Percentiles rank a stretch among this genome's conserved stretches.
Conservation (phyloP, 2,113 vertebrate genomes). For the Rhynchopsitta pachyrhyncha region DNA sequence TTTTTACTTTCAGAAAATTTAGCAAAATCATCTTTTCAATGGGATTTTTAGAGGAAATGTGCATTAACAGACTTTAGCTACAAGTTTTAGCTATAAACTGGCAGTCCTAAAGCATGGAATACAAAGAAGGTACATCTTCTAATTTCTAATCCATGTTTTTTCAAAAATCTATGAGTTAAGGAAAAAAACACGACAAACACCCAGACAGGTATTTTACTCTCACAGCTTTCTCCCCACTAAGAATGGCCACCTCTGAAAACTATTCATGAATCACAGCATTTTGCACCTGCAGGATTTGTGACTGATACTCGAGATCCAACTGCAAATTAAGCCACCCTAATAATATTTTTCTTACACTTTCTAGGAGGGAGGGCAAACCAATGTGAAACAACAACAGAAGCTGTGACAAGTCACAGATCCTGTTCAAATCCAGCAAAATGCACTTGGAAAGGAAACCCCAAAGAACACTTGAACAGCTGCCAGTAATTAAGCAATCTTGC, state of each 20-base stretch:
- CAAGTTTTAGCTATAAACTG: not conserved
- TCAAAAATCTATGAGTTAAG: not conserved
- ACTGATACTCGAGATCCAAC: not conserved
- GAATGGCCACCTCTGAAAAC: not conserved
- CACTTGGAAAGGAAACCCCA: not conserved
- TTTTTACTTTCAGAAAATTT: not conserved
- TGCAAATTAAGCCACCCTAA: not conserved
- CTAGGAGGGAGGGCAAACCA: not conserved
- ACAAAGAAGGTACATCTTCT: not conserved
- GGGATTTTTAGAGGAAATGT: not conserved
- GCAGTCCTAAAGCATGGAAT: not conserved
- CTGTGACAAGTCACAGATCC: not conserved
- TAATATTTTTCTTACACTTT: not conserved
- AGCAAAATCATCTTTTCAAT: not conserved
- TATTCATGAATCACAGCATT: not conserved
- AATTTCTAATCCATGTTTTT: not conserved
- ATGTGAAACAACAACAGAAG: not conserved
- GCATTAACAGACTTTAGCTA: not conserved
- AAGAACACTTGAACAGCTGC: not conserved
- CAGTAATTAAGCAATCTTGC: not conserved
- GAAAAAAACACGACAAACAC: not conserved
- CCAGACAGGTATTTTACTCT: not conserved
- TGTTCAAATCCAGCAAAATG: not conserved
- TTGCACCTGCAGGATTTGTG: not conserved
- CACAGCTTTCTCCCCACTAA: not conserved